Percentiles rank a stretch among this genome's conserved stretches.
Conservation (phyloP, 2,888 invertebrate species). For the Tetragonula carbonaria region DNA sequence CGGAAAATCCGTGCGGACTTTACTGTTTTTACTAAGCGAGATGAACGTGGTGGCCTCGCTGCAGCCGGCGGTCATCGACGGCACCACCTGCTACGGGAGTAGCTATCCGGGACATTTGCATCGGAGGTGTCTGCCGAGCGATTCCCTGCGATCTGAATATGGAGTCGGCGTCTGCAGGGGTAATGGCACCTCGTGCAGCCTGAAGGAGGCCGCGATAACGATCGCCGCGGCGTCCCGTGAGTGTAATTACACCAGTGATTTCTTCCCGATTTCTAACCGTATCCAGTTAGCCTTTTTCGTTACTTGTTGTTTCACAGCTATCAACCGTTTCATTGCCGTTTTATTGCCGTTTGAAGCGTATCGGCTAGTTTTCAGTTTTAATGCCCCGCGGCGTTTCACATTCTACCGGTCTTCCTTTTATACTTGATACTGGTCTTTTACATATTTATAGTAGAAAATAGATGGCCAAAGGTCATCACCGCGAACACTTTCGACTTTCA, state of each 20-base stretch:
- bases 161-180: conserved; percentile 88
- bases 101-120: conserved; percentile 85
- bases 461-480: no score
- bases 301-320: conserved; percentile 8
- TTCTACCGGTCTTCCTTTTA: no score
- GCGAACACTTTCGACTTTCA: no score
- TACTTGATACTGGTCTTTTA: no score
- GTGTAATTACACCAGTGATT: conserved; percentile 33
- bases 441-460: no score
- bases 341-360: background rate
- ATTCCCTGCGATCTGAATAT: conserved; percentile 86
- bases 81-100: conserved; percentile 85
- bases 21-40: conserved; percentile 78
- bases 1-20: conserved; percentile 81
- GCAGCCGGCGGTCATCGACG: conserved; percentile 85
- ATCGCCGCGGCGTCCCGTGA: conserved; percentile 76
- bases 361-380: no score
- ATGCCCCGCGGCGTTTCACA: no score
- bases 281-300: background rate
- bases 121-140: conserved; percentile 85
- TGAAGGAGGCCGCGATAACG: conserved; percentile 81
- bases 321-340: background rate
- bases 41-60: conserved; percentile 79
- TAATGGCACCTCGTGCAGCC: conserved; percentile 85
- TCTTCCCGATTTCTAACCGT: background rate